phyloP scores from a whole-genome alignment of 1,140 invertebrate genomes.

The Conus ventricosus region DNA sequence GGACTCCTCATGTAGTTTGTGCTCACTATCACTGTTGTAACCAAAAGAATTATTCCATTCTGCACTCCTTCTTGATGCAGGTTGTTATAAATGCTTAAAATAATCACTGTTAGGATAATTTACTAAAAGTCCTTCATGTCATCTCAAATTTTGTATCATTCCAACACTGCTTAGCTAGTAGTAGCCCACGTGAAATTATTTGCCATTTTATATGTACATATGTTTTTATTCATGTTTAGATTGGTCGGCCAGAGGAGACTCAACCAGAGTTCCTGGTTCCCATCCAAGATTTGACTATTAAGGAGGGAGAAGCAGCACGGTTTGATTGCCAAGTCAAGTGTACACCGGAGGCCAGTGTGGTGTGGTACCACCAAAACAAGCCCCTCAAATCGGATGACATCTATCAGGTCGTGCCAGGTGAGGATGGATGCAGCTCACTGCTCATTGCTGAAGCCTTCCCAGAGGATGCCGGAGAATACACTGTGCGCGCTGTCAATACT shows the following conservation, averaged over 20 bases:
- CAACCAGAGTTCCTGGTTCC: constrained; percentile 61
- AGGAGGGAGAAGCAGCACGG: constrained; percentile 91
- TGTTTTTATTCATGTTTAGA: constrained; percentile 1
- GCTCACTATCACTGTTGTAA: too few relatives aligned
- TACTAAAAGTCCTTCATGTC: too few relatives aligned
- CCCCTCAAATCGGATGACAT: constrained; percentile 67
- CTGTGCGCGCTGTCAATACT: constrained; percentile 82
- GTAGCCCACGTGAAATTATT: too few relatives aligned
- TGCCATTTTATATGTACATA: too few relatives aligned
- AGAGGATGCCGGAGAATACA: constrained; percentile 73
- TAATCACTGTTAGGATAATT: too few relatives aligned
- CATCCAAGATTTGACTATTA: constrained; percentile 61
- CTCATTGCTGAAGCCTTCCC: constrained; percentile 68
- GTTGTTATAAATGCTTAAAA: too few relatives aligned
- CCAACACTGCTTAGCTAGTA: too few relatives aligned
- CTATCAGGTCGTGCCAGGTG: constrained; percentile 62
- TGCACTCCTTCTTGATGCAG: too few relatives aligned
- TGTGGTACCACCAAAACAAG: constrained; percentile 82
- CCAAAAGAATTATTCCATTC: too few relatives aligned
- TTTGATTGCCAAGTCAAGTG: constrained; percentile 91
- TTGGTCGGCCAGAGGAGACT: constrained; percentile 49
- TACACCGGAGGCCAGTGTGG: constrained; percentile 60
- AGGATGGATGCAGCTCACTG: constrained; percentile 65
- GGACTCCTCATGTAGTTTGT: too few relatives aligned
- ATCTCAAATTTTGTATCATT: too few relatives aligned